Base-by-base conservation (phyloP, 2,797 vertebrate species). In the Hemibagrus guttatus region DNA sequence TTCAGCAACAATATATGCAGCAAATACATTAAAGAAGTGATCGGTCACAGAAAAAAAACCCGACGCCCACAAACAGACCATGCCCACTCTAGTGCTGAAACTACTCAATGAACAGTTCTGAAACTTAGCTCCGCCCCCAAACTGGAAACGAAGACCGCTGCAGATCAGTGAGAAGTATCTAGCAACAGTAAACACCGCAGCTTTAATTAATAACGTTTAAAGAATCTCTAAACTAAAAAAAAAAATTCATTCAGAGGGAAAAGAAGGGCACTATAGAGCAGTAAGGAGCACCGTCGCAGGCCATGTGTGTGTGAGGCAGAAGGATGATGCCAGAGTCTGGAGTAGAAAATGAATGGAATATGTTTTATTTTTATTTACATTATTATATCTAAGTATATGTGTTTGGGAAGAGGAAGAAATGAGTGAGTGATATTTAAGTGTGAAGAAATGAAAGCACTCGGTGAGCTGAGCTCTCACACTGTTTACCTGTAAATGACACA, bases 291-390 rank as follows among this genome's bases (percentile, higher is more conserved):
- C 11, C 13, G 23, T 14, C 13, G 4, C 56, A 31, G 49, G n/a
- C 49, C 16, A 31, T 61, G 35, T 39, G 28, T 88, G 49, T 28
- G 35, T 80, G 31, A 14, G 54, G 17, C 2, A 23, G 17, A 59
- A 16, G 1, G 54, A 39, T 19, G 35, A 35, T 35, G 11, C 26
- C 1, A 58, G 75, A 31, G 46, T 14, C n/a, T 76, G 7, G 4
- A 28, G 6, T 52, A 23, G 35, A 28, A 75, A 14, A 31, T 2
- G 8, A 23, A 13, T 0, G 21, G 35, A 0, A 58, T 19, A 16
- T 49, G 26, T 72, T 74, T 85, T 56, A 21, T 68, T 85, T 78
- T 78, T 78, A 35, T 23, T 78, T 35, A 21, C n/a, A 31, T 58
- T 56, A 56, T 56, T 35, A 46, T n/a, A 16, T 75, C 5, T n/a